A percentile compares a stretch with the other conserved stretches of the same genome.
These are phyloP conservation scores for Threskiornis aethiopicus DNA, from an alignment of 2,797 vertebrate genomes.

Conservation along the genomic window DNA sequence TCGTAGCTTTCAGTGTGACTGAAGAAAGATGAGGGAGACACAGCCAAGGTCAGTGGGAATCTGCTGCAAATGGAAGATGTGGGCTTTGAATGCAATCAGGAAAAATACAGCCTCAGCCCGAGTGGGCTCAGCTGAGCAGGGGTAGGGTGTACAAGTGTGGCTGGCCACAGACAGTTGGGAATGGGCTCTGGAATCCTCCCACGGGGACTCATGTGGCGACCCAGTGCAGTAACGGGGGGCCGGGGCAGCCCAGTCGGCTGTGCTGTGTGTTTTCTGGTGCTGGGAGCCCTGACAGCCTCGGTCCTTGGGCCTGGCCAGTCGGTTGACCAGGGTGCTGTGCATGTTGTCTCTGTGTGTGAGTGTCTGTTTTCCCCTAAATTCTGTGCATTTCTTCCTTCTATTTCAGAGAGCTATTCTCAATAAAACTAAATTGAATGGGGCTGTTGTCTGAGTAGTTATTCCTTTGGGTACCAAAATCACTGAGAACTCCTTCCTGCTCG, in stretches of 20 bases:
- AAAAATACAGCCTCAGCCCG: background rate
- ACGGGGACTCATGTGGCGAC: background rate
- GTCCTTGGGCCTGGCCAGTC: background rate
- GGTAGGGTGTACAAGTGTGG: background rate
- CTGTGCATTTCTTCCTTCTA: background rate
- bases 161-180: background rate
- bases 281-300: background rate
- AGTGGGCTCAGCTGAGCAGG: background rate
- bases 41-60: background rate
- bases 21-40: background rate
- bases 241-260: background rate
- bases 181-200: background rate
- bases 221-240: background rate
- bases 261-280: background rate
- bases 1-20: background rate
- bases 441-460: background rate
- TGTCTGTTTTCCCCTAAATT: background rate
- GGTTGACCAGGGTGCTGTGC: background rate
- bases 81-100: background rate
- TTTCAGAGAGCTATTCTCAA: background rate
- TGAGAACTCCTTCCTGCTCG: background rate
- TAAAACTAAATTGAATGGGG: background rate
- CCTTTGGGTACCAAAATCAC: background rate
- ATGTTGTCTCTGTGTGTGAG: background rate
- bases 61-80: background rate